Conservation (phyloP, 1,140 invertebrate species). For the Euschistus heros region DNA sequence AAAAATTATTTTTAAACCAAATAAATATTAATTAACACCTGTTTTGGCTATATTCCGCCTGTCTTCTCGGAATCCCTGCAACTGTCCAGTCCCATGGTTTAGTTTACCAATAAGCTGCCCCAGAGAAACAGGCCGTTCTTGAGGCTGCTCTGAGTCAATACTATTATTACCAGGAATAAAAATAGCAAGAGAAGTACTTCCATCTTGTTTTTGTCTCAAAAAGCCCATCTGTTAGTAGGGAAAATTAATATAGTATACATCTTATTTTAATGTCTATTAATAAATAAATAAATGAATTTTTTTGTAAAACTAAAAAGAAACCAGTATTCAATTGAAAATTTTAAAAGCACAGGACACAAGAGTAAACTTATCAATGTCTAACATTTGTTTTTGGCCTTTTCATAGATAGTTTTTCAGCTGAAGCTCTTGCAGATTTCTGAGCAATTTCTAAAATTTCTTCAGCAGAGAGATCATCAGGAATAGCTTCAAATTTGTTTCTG, state of each 20-base stretch:
- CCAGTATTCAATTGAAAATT: too few species aligned
- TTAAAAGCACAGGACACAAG: too few species aligned
- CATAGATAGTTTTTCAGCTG: constrained; percentile 49
- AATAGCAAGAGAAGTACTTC: constrained; percentile 78
- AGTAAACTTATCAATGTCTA: constrained; percentile 10
- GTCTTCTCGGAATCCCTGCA: constrained; percentile 72
- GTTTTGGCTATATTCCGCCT: constrained; percentile 76
- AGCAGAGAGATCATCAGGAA: constrained; percentile 65
- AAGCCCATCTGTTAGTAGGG: constrained; percentile 57
- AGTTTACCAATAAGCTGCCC: constrained; percentile 66
- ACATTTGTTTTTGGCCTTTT: constrained; percentile 42
- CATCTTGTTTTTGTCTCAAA: constrained; percentile 65
- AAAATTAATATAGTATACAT: neutral
- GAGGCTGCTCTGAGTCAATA: constrained; percentile 50
- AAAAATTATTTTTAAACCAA: too few species aligned
- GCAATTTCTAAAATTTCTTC: constrained; percentile 69
- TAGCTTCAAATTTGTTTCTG: constrained; percentile 59
- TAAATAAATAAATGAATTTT: neutral
- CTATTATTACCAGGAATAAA: constrained; percentile 68
- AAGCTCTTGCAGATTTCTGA: constrained; percentile 50
- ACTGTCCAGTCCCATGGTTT: constrained; percentile 57
- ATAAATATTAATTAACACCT: constrained; percentile 32
- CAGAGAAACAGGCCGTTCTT: constrained; percentile 66
- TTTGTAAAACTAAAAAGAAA: neutral
- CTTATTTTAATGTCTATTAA: neutral